Evolutionary conservation across 2,888 invertebrate genomes (phyloP), one percentile per base, ranked within the genome.

Genomic region (Xestia sexstrigata): DNA sequence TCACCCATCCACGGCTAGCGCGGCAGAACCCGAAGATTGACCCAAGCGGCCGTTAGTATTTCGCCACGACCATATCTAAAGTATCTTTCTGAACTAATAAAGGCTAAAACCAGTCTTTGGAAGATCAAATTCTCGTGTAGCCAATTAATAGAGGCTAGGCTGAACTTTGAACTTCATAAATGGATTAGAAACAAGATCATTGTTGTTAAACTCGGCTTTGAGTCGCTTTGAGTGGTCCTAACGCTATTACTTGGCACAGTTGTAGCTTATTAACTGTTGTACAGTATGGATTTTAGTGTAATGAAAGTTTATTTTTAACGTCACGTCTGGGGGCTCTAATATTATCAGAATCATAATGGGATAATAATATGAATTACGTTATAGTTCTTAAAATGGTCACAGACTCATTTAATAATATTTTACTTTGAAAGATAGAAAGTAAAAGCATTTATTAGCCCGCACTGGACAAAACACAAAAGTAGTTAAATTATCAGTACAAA

Each of bases 111-210:
- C 6, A 60, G 17, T 35, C 0, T 35, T 42, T 47, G 9, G 0
- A 5, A n/a, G 6, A 73, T 20, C 0, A 39, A 68, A 20, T 30
- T 15, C 11, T 58, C 39, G 17, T 42, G 13, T 2, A 62, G 17
- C 20, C 67, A 35, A 20, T 42, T 30, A 26, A 70, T 26, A 42
- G 15, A 47, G 20, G 13, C 39, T 58, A 20, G 35, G 11, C 11
- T 74, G 58, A 52, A 47, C 70, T 63, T 71, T 81, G 66, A 76
- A 35, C 76, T 81, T 63, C 15, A 39, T 76, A 81, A 81, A 49
- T 23, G 55, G 70, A 76, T 81, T 71, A 63, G 62, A 17, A 47
- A 67, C 26, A 6, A 35, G 11, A 11, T 5, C 23, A 20, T 62
- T 62, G 55, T 65, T 70, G 52, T 68, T 39, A 8, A 23, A 49